Base-by-base conservation (phyloP, 2,113 vertebrate species). In the Neodontobutis hainanensis region DNA sequence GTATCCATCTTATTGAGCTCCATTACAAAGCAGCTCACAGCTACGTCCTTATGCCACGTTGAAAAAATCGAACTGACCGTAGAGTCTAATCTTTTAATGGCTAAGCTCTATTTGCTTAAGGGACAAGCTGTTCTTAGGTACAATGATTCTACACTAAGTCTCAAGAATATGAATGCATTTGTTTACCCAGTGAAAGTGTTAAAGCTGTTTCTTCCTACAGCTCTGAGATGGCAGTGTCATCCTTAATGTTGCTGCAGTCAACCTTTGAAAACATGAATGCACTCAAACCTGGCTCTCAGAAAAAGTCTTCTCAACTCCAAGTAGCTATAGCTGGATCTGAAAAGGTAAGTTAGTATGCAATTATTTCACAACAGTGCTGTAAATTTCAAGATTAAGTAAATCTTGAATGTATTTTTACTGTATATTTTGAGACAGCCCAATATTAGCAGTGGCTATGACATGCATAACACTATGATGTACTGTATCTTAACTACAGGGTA, bases 241-340 rank as follows among this genome's bases (percentile, higher is more conserved):
- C 93, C 32, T 84, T 98, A 77, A 85, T 58, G 73, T 89, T 97
- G 62, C 90, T 98, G 56, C 94, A 95, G 80, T 92, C 93, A 7
- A 93, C 93, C 51, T 86, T 90, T 68, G 56, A 92, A 65, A 91
- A 65, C 77, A 77, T n/a, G 52, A 49, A 50, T 76, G 87, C 1
- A 64, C 62, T 55, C 57, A 59, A 40, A 34, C 53, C 34, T 61
- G 69, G 63, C 4, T 5, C 63, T 81, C 3, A 11, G 12, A 77
- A 61, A 83, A 15, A 68, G n/a, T 4, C 10, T 5, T 40, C 10
- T 58, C 80, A 78, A n/a, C 60, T 42, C 61, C 58, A 12, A 77
- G 12, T 61, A 11, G 6, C 64, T 38, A 57, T 11, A 27, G 45
- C 16, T 47, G 48, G 34, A 64, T 68, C 15, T 58, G 53, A 85